These are phyloP conservation scores for Lithophane ornitopus DNA, from an alignment of 2,888 invertebrate species.

Conservation along the genomic window DNA sequence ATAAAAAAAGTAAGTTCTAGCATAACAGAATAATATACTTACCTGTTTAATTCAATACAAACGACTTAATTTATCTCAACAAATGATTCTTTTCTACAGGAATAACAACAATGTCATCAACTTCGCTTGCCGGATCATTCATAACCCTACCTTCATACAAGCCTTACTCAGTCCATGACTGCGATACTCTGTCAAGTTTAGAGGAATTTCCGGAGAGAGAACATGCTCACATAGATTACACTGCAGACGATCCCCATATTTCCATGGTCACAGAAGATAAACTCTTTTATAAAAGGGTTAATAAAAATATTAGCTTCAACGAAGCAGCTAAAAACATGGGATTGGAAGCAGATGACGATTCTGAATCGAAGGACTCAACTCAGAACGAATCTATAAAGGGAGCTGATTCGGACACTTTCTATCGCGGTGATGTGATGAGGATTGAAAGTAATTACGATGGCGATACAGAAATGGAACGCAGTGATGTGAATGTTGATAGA, in stretches of 20 bases:
- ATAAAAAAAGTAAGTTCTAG: conserved; percentile 50
- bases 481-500: not conserved
- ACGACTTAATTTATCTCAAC: not conserved
- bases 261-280: conserved; percentile 43
- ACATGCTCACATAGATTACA: conserved; percentile 67
- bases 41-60: not conserved
- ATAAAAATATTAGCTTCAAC: conserved; percentile 50
- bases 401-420: not conserved
- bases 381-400: not conserved
- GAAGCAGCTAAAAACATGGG: conserved; percentile 3
- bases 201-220: conserved; percentile 67
- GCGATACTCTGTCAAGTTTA: conserved; percentile 41
- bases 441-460: conserved; percentile 25
- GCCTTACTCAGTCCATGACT: conserved; percentile 72
- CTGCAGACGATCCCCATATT: conserved; percentile 40
- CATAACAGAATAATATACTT: not conserved
- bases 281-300: conserved; percentile 10
- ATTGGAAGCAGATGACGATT: conserved; percentile 6
- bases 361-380: conserved; percentile 15
- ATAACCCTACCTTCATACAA: conserved; percentile 66
- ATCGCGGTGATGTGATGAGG: conserved; percentile 15
- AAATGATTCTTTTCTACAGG: conserved; percentile 52
- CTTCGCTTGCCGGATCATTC: conserved; percentile 77
- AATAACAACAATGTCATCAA: conserved; percentile 72
- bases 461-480: conserved; percentile 42